phyloP scores from a whole-genome alignment of 2,888 invertebrate species.

The Lomographa bimaculata region DNA sequence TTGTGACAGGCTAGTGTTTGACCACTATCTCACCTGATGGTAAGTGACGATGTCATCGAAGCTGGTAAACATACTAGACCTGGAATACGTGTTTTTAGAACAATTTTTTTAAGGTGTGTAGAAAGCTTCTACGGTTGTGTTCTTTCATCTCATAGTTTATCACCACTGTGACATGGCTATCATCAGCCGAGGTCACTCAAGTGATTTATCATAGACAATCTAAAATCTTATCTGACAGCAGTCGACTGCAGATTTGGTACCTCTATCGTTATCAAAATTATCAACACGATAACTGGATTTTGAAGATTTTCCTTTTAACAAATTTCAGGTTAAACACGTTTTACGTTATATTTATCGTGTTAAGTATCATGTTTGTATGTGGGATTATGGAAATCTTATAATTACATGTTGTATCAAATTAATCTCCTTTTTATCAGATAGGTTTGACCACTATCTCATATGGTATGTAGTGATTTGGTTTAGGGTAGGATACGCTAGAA shows the following conservation, averaged over 20 bases:
- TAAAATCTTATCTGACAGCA: conserved; percentile 49
- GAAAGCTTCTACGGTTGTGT: no score
- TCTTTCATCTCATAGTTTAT: conserved; percentile 6
- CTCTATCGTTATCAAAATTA: conserved; percentile 47
- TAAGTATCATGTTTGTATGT: neutral
- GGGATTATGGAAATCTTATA: conserved; percentile 6
- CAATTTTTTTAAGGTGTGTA: no score
- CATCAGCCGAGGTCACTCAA: conserved; percentile 38
- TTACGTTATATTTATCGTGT: conserved; percentile 8
- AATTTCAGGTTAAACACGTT: conserved; percentile 1
- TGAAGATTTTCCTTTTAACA: conserved; percentile 24
- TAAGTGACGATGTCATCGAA: no score
- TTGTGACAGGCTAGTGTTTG: no score
- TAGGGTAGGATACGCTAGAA: no score
- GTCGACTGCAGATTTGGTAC: conserved; percentile 46
- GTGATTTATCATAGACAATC: conserved; percentile 47
- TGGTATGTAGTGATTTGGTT: no score
- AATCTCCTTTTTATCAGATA: no score
- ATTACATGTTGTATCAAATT: no score
- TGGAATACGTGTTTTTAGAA: no score
- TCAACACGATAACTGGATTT: conserved; percentile 44
- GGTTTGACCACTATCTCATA: no score
- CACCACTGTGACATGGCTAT: conserved; percentile 13
- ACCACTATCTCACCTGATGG: no score
- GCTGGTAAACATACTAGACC: no score